A percentile compares a stretch with the other conserved stretches of the same genome.
phyloP scores from a whole-genome alignment of 2,797 vertebrate genomes.

The Myripristis murdjan region DNA sequence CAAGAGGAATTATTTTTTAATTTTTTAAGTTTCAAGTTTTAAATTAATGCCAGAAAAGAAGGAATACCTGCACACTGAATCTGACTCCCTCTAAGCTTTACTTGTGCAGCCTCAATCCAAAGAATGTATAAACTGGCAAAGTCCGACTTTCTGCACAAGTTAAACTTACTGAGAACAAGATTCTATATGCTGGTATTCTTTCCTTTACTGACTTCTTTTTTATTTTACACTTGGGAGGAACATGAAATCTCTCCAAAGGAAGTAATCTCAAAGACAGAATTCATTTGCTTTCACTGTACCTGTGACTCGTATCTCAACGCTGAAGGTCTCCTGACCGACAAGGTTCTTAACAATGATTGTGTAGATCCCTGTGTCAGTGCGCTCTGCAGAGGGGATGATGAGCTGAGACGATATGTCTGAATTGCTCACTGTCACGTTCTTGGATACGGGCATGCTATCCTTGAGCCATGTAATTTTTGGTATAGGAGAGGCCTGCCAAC shows the following conservation, averaged over 20 bases:
- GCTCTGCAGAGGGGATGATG: conserved; percentile 84
- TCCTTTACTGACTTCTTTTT: background rate
- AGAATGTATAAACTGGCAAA: background rate
- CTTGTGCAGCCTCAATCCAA: background rate
- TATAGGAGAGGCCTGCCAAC: conserved; percentile 86
- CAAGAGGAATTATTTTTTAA: too few species aligned
- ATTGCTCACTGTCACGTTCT: conserved; percentile 79
- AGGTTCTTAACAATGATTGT: conserved; percentile 83
- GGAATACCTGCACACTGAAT: background rate
- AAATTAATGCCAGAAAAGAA: background rate
- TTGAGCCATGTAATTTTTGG: conserved; percentile 90
- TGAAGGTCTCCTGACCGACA: conserved; percentile 85
- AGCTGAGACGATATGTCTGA: conserved; percentile 85
- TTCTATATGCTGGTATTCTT: background rate
- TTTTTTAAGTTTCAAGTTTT: background rate
- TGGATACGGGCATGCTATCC: conserved; percentile 84
- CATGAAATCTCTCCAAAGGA: background rate
- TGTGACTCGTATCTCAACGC: conserved; percentile 88
- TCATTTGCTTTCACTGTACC: conserved; percentile 76
- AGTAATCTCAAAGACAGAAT: background rate
- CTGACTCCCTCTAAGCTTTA: background rate
- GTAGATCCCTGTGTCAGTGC: conserved; percentile 87
- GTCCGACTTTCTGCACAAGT: background rate
- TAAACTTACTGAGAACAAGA: background rate
- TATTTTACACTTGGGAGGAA: background rate